A percentile compares a stretch with the other conserved stretches of the same genome.
Evolutionary conservation across 1,140 invertebrate species (phyloP).

Genomic region (Drosophila nasuta): DNA sequence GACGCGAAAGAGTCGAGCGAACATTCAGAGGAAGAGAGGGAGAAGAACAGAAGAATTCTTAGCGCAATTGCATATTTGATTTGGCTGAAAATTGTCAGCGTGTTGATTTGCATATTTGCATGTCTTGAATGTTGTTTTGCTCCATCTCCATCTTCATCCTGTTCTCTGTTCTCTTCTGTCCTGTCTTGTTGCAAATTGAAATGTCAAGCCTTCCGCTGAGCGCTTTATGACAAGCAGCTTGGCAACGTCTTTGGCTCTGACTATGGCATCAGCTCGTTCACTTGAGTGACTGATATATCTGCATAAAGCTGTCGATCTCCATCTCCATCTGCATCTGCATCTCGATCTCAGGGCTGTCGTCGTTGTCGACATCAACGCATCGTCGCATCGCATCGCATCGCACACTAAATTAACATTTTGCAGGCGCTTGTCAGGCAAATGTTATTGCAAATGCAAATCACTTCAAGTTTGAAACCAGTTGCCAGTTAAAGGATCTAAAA

Average conservation of each 20-base stretch:
- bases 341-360: constrained; percentile 36
- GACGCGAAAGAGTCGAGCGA: constrained; percentile 11
- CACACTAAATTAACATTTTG: constrained; percentile 81
- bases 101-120: constrained; percentile 80
- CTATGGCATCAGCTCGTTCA: constrained; percentile 29
- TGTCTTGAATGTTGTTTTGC: constrained; percentile 58
- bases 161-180: constrained; percentile 32
- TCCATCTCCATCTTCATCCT: constrained; percentile 8
- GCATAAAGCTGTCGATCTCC: constrained; percentile 63
- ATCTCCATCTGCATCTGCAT: constrained; percentile 37
- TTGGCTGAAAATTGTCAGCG: constrained; percentile 76
- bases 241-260: constrained; percentile 34
- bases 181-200: constrained; percentile 71
- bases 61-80: constrained; percentile 71
- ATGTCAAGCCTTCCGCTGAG: constrained; percentile 76
- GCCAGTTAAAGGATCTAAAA: constrained; percentile 61
- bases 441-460: constrained; percentile 81
- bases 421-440: constrained; percentile 76
- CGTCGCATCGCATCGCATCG: constrained; percentile 60
- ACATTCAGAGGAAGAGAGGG: constrained; percentile 9
- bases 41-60: constrained; percentile 42
- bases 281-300: constrained; percentile 78
- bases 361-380: constrained; percentile 66
- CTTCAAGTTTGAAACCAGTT: constrained; percentile 60
- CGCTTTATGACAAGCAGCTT: constrained; percentile 79